A percentile compares a stretch with the other conserved stretches of the same genome.
Conservation (phyloP, 2,113 vertebrate species). For the Melospiza melodia region DNA sequence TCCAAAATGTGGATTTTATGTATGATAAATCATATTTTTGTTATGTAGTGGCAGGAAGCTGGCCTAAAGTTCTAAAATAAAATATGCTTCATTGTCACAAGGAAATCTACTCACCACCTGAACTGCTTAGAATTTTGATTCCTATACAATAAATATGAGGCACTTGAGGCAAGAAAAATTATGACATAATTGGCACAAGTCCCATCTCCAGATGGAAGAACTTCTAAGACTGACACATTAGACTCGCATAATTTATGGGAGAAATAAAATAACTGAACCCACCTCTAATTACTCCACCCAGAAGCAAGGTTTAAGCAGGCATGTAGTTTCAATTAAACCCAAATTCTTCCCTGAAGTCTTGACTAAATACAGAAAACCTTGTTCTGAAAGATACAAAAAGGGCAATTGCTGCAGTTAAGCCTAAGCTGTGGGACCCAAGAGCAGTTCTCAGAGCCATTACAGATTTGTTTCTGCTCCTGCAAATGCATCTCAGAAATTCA, state of each 20-base stretch:
- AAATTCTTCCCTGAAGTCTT: constrained; percentile 14
- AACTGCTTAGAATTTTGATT: constrained; percentile 46
- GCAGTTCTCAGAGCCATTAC: not conserved
- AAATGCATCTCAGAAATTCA: not conserved
- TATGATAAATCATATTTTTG: constrained; percentile 51
- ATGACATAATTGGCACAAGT: constrained; percentile 62
- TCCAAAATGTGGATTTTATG: not conserved
- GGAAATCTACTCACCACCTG: constrained; percentile 46
- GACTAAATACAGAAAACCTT: not conserved
- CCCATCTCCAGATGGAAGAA: constrained; percentile 62
- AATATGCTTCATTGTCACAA: constrained; percentile 6
- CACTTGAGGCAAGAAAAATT: constrained; percentile 56
- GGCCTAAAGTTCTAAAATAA: constrained; percentile 44
- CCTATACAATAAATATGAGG: not conserved
- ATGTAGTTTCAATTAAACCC: constrained; percentile 27
- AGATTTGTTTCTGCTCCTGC: not conserved
- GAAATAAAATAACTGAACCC: constrained; percentile 40
- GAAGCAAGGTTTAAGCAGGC: constrained; percentile 32
- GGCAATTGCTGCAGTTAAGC: not conserved
- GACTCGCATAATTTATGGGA: constrained; percentile 43
- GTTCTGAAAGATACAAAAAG: not conserved
- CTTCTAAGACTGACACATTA: constrained; percentile 49
- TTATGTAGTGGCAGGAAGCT: constrained; percentile 37
- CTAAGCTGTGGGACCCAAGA: not conserved
- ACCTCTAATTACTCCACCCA: constrained; percentile 29